These are phyloP conservation scores for Brachionus asplanchnoidis DNA, from an alignment of 1,140 invertebrate species.

Conservation along the genomic window DNA sequence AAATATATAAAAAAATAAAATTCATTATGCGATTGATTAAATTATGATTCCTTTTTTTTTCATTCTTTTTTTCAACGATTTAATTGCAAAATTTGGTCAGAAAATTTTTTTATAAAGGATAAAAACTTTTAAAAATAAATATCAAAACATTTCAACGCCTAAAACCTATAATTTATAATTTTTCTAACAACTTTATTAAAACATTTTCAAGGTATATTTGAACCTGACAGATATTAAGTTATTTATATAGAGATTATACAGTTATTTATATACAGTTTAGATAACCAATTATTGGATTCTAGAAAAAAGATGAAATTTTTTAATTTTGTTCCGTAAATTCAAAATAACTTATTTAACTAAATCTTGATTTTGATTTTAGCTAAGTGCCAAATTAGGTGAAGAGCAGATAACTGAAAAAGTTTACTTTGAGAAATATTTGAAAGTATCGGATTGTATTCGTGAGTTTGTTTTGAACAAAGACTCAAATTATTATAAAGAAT, in stretches of 20 bases:
- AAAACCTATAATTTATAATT: too few species aligned
- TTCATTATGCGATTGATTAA: too few species aligned
- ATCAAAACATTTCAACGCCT: background rate
- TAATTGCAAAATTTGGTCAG: background rate
- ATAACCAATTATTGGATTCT: background rate
- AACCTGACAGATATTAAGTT: too few species aligned
- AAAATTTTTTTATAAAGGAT: background rate
- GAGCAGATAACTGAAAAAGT: background rate
- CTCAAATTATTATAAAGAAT: background rate
- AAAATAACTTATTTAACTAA: background rate
- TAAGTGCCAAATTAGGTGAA: background rate
- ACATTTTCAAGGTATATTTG: background rate
- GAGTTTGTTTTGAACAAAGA: background rate
- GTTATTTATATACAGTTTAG: background rate
- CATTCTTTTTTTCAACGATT: background rate
- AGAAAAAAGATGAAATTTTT: background rate
- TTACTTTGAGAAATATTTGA: background rate
- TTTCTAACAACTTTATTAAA: background rate
- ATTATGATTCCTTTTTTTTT: too few species aligned
- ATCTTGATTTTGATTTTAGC: background rate
- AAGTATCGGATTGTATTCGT: background rate
- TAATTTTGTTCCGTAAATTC: background rate
- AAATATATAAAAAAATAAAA: too few species aligned
- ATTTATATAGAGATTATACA: too few species aligned
- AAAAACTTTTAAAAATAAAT: background rate